These are phyloP conservation scores for Nemoura dubitans DNA, from an alignment of 2,888 invertebrate species.

Conservation along the genomic window DNA sequence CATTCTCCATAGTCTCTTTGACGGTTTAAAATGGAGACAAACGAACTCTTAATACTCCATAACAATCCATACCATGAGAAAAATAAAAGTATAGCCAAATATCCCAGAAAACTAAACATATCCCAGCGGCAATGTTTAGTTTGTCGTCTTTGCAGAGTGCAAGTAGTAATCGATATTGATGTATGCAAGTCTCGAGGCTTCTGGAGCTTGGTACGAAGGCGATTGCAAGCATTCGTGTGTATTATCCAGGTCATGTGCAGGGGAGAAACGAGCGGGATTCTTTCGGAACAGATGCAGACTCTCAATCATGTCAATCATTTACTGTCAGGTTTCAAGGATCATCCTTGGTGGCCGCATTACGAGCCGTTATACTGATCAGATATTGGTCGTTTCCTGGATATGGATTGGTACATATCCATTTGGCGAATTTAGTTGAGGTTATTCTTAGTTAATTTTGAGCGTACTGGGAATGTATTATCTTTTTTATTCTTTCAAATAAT, in stretches of 20 bases:
- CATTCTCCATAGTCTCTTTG: not conserved
- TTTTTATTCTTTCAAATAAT: too few relatives aligned
- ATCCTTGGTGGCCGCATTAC: not conserved
- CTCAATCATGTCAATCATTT: not conserved
- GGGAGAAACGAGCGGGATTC: not conserved
- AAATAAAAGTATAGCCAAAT: not conserved
- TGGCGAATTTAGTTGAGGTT: too few relatives aligned
- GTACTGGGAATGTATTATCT: too few relatives aligned
- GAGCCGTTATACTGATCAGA: not conserved
- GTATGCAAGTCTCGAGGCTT: not conserved
- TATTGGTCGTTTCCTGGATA: not conserved
- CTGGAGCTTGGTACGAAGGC: not conserved
- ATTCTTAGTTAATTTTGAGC: too few relatives aligned
- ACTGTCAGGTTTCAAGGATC: not conserved
- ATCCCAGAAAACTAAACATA: not conserved
- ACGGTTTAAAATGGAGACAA: not conserved
- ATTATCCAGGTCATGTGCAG: not conserved
- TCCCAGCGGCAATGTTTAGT: not conserved
- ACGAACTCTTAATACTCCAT: not conserved
- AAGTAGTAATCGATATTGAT: not conserved
- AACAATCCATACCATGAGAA: not conserved
- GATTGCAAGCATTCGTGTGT: not conserved
- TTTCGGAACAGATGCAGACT: not conserved
- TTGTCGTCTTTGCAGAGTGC: not conserved
- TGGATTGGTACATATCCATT: not conserved